Base-by-base conservation (phyloP, 2,888 invertebrate species). In the Nomada fucata region DNA sequence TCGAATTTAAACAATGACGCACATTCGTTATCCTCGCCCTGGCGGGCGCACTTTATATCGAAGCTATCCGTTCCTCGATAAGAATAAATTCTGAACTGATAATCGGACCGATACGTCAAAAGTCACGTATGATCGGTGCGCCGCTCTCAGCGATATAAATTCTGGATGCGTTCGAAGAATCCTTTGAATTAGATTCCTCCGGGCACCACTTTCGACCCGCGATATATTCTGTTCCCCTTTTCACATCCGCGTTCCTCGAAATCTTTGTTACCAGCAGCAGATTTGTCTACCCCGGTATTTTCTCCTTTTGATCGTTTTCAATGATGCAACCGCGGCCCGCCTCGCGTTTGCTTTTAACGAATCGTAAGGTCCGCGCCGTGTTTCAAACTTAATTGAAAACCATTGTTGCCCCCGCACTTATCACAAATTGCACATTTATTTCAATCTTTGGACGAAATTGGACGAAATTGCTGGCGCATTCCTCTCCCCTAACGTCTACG, bases 1-100 rank as follows among this genome's bases (percentile, higher is more conserved):
- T 82, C 82, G 78, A 74, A 78, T 83, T 78, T 59, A 59, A 77
- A 63, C 82, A 74, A 74, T 63, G 81, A 82, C 81, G 61, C 42
- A 36, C 70, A 73, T 67, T 74, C 77, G 83, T 83, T 83, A 83
- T 71, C 70, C 36, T 36, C 10, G 55, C 59, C 23, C 55, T n/a
- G 67, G 23, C n/a, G 23, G 50, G 15, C 26, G n/a, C 67, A 55
- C 68, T 81, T 64, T 73, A 55, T 64, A 73, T 64, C 63, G 50
- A 9, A 23, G 69, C 72, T 50, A 26, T 57, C 26, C 69, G 64
- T 69, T 26, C 57, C 11, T 61, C 60, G 53, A 71, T 80, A 75
- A 71, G 75, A 67, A 82, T 80, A 67, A 80, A 82, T 71, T 71
- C 67, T 59, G 57, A 23, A 61, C 42, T 20, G 57, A 79, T 68